These are phyloP conservation scores for Labeo calbasu DNA, from an alignment of 2,797 vertebrate species.

Conservation along the genomic window DNA sequence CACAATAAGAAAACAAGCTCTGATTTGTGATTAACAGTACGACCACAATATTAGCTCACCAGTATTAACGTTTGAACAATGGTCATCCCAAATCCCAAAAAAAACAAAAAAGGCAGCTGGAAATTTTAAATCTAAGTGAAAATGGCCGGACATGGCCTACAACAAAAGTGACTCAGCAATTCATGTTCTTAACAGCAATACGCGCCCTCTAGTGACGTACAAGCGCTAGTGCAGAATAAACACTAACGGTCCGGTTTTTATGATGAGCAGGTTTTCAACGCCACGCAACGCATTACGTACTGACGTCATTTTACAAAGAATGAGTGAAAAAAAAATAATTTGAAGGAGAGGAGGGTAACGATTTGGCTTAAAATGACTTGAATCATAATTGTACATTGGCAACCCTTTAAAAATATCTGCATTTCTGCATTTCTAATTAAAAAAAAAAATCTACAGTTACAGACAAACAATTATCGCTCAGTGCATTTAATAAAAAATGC, in stretches of 20 bases:
- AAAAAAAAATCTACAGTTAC: not conserved
- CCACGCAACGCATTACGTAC: not conserved
- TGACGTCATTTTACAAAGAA: not conserved
- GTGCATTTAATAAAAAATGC: not conserved
- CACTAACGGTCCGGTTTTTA: not conserved
- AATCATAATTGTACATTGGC: not conserved
- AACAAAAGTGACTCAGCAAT: conserved; percentile 33
- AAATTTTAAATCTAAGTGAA: not conserved
- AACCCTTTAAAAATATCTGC: not conserved
- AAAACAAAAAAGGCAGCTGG: no score
- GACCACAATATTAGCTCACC: not conserved
- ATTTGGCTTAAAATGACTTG: not conserved
- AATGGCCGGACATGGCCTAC: conserved; percentile 13
- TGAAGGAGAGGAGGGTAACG: not conserved
- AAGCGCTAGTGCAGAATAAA: not conserved
- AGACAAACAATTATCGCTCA: not conserved
- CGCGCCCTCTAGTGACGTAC: conserved; percentile 43
- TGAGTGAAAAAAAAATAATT: not conserved
- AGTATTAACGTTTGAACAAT: not conserved
- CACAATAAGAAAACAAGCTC: not conserved
- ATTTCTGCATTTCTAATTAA: not conserved
- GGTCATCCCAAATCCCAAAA: not conserved
- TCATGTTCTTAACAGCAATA: not conserved
- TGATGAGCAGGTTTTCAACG: not conserved
- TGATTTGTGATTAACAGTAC: not conserved